phyloP scores from a whole-genome alignment of 2,113 vertebrate species.

The Pycnonotus jocosus region DNA sequence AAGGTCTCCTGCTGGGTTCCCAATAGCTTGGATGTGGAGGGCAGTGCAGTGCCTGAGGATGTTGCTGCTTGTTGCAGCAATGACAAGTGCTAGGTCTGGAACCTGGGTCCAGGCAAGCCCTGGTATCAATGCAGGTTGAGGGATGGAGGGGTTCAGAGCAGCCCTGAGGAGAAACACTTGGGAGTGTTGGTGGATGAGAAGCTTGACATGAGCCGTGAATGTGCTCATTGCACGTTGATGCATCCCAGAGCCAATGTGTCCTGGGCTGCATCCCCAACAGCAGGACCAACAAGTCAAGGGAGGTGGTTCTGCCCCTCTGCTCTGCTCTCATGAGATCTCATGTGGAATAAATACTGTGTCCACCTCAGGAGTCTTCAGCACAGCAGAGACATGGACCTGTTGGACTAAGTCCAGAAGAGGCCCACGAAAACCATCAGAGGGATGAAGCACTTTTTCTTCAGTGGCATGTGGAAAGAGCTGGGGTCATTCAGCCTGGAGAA shows the following conservation, averaged over 20 bases:
- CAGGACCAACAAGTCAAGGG: neutral
- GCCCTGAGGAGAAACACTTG: neutral
- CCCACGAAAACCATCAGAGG: neutral
- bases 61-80: neutral
- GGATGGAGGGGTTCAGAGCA: neutral
- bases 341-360: neutral
- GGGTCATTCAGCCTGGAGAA: neutral
- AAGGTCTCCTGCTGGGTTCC: neutral
- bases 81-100: neutral
- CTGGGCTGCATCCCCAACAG: neutral
- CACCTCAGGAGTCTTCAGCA: neutral
- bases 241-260: neutral
- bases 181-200: neutral
- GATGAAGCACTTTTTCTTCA: neutral
- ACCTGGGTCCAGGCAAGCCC: neutral
- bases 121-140: accelerated
- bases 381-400: neutral
- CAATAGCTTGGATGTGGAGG: no score
- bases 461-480: neutral
- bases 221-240: no score
- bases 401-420: neutral
- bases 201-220: accelerated
- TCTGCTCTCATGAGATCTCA: neutral
- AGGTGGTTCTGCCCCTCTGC: neutral
- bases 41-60: neutral